These are phyloP conservation scores for Pseudonaja textilis DNA, from an alignment of 2,113 vertebrate genomes.

Conservation along the genomic window DNA sequence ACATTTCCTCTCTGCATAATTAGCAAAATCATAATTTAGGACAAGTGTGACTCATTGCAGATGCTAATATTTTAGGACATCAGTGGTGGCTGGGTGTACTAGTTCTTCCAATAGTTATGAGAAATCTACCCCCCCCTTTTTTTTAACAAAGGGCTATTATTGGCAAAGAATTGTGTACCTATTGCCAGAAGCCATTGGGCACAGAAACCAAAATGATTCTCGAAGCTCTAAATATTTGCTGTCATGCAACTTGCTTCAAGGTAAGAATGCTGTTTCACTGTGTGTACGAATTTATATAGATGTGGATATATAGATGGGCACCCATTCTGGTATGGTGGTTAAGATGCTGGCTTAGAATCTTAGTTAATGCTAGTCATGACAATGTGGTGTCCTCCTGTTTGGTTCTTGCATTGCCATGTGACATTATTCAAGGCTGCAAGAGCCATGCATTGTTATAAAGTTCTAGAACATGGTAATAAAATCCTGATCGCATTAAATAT, in stretches of 20 bases:
- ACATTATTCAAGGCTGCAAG: neutral
- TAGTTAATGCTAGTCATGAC: neutral
- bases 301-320: neutral
- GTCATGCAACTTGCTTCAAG: constrained; percentile 93
- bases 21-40: neutral
- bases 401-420: neutral
- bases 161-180: constrained; percentile 89
- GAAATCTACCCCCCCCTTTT: neutral
- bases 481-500: neutral
- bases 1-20: neutral
- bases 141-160: constrained; percentile 74
- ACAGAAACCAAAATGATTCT: constrained; percentile 90
- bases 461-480: neutral
- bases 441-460: neutral
- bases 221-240: constrained; percentile 89
- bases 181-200: constrained; percentile 85
- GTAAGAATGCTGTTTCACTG: constrained; percentile 67
- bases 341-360: neutral
- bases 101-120: neutral
- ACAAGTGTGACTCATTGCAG: neutral
- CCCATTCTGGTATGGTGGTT: neutral
- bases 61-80: constrained; percentile 3
- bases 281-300: neutral
- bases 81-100: neutral
- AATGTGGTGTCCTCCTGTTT: neutral